phyloP scores from a whole-genome alignment of 2,797 vertebrate species.

The Macropodus opercularis region DNA sequence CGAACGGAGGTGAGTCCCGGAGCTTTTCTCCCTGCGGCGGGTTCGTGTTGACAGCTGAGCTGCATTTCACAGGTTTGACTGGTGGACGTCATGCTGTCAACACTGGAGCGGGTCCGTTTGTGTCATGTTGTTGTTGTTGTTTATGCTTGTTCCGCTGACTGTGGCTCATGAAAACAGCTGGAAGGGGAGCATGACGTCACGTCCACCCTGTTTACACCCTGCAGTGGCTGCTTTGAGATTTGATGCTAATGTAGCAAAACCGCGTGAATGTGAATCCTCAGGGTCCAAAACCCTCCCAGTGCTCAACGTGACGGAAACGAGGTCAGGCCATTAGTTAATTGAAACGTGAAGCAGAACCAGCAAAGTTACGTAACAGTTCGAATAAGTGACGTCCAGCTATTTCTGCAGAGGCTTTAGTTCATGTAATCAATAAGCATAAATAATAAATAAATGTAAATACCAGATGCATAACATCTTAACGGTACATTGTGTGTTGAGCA shows the following conservation, averaged over 20 bases:
- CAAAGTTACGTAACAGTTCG: background rate
- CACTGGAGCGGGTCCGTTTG: background rate
- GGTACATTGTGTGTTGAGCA: too few species aligned
- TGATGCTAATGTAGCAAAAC: conserved; percentile 11
- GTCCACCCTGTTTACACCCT: too few species aligned
- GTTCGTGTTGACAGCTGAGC: too few species aligned
- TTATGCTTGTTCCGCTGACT: conserved; percentile 37
- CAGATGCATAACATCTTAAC: too few species aligned
- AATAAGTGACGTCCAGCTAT: too few species aligned
- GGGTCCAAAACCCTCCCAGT: conserved; percentile 41
- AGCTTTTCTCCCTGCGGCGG: conserved; percentile 18
- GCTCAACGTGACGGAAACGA: conserved; percentile 39
- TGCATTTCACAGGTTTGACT: background rate
- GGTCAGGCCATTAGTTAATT: conserved; percentile 41
- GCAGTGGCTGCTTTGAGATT: background rate
- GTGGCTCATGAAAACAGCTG: conserved; percentile 61
- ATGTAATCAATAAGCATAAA: too few species aligned
- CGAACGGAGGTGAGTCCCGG: conserved; percentile 66
- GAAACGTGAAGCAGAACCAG: background rate
- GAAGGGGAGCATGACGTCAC: conserved; percentile 47
- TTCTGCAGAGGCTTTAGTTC: too few species aligned
- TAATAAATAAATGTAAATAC: too few species aligned
- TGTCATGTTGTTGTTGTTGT: conserved; percentile 1
- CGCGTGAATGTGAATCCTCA: conserved; percentile 26
- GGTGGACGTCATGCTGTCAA: background rate